These are phyloP conservation scores for Nymphicus hollandicus DNA, from an alignment of 2,113 vertebrate species.

Conservation along the genomic window DNA sequence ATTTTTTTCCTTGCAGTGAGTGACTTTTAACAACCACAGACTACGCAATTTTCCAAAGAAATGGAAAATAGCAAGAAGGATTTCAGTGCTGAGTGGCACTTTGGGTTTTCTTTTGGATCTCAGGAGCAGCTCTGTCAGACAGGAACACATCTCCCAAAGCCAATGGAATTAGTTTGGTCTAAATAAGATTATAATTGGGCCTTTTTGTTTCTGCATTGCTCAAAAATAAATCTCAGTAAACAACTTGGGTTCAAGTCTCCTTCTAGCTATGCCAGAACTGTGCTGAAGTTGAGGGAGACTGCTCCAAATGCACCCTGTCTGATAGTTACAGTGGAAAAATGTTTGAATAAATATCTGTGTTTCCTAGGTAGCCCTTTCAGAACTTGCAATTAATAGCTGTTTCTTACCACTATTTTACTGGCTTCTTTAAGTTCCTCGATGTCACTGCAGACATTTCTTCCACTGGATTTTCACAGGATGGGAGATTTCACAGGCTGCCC, in stretches of 20 bases:
- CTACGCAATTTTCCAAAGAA: background rate
- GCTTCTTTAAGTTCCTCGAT: background rate
- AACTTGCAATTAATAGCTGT: background rate
- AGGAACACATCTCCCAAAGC: constrained; percentile 13
- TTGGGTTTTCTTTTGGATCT: background rate
- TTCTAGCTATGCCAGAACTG: background rate
- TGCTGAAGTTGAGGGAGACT: background rate
- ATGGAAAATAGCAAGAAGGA: background rate
- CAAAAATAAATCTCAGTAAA: background rate
- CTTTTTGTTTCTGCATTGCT: background rate
- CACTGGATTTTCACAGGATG: background rate
- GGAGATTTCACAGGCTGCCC: background rate
- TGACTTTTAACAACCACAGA: background rate
- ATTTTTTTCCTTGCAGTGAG: background rate
- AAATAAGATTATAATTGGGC: constrained; percentile 38
- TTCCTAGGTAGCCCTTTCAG: background rate
- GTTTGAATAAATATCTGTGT: background rate
- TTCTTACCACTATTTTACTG: background rate
- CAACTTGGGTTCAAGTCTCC: background rate
- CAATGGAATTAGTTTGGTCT: constrained; percentile 26
- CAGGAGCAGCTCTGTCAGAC: background rate
- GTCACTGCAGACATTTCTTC: background rate
- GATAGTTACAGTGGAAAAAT: background rate
- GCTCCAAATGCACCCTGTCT: background rate
- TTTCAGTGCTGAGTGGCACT: background rate